Conservation (phyloP, 2,797 vertebrate species). For the Synanceia verrucosa region DNA sequence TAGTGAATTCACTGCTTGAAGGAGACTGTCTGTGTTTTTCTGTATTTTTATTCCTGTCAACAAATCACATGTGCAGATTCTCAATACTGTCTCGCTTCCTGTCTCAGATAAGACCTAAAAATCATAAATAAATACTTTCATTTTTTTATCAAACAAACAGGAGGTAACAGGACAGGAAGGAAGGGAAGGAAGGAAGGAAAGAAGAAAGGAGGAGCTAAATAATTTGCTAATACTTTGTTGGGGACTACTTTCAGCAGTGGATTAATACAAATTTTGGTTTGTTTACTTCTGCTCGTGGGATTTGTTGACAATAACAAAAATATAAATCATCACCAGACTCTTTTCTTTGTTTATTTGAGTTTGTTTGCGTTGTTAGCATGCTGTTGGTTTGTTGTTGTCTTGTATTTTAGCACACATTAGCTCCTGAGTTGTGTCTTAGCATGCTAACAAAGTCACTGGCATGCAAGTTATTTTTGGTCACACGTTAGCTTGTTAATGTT, state of each 20-base stretch:
- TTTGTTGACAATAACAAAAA: conserved; percentile 13
- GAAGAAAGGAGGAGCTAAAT: too few species aligned
- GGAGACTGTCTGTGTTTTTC: neutral
- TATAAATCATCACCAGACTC: neutral
- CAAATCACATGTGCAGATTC: neutral
- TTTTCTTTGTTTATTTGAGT: conserved; percentile 1
- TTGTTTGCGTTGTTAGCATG: conserved; percentile 37
- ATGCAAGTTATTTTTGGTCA: conserved; percentile 20
- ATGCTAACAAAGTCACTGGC: conserved; percentile 54
- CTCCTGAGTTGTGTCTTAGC: conserved; percentile 52
- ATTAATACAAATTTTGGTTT: neutral
- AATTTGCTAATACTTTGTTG: too few species aligned
- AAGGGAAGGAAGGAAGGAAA: too few species aligned
- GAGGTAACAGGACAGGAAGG: neutral
- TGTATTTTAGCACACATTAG: conserved; percentile 23
- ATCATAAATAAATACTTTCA: neutral
- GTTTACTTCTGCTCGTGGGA: neutral
- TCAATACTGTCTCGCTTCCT: neutral
- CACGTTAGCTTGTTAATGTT: conserved; percentile 4
- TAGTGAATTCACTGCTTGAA: neutral
- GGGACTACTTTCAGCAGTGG: neutral
- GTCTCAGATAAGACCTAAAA: neutral
- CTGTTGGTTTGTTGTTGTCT: neutral
- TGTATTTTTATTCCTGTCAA: neutral
- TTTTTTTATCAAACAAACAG: neutral